Evolutionary conservation across 2,797 vertebrate species (phyloP).

Genomic region (Oophaga sylvatica): DNA sequence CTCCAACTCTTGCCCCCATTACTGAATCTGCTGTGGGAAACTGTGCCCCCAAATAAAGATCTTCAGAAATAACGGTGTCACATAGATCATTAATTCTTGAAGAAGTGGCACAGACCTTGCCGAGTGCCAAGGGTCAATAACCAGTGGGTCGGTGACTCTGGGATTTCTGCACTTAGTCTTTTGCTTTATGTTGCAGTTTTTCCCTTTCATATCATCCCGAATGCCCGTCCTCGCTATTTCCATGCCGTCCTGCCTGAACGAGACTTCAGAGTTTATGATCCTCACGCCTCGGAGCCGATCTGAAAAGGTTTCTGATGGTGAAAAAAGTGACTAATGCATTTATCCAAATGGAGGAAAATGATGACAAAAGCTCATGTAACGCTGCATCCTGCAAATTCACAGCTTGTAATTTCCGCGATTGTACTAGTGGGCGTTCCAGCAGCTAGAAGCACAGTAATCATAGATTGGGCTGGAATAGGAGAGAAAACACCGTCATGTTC

Average conservation of each 20-base stretch:
- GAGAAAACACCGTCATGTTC: neutral
- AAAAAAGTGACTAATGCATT: conserved; percentile 13
- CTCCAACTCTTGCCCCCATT: too few relatives aligned
- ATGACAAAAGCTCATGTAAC: conserved; percentile 24
- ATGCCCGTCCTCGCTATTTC: neutral
- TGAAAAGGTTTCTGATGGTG: conserved; percentile 1
- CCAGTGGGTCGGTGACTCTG: too few relatives aligned
- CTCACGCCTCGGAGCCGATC: neutral
- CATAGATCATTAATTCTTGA: too few relatives aligned
- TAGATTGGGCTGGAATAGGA: neutral
- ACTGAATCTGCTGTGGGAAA: too few relatives aligned
- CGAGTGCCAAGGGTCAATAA: too few relatives aligned
- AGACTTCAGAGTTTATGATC: too few relatives aligned
- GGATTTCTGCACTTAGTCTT: too few relatives aligned
- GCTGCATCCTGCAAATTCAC: neutral
- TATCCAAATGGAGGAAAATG: conserved; percentile 1
- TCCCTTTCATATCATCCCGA: neutral
- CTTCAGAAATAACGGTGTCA: too few relatives aligned
- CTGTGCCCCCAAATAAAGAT: too few relatives aligned
- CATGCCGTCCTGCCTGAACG: neutral
- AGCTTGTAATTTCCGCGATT: conserved; percentile 9
- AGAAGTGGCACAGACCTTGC: too few relatives aligned
- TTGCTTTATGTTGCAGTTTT: neutral
- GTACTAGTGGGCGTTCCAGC: conserved; percentile 10
- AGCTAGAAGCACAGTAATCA: conserved; percentile 27